Evolutionary conservation across 2,888 invertebrate species (phyloP).

Genomic region (Sclerodermus sp.): DNA sequence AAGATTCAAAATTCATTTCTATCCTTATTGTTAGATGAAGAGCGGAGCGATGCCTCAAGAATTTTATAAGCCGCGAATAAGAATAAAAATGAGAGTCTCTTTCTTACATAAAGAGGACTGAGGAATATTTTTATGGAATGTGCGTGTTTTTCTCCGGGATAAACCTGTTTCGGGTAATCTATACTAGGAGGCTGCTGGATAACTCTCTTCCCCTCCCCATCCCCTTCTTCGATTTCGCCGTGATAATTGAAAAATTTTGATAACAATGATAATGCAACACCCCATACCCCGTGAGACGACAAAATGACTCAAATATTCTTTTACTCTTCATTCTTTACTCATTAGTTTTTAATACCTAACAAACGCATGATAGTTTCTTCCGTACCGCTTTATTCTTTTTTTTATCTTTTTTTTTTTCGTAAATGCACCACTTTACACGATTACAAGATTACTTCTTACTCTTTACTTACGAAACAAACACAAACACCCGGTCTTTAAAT

Average conservation of each 20-base stretch:
- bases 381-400: background rate
- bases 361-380: constrained; percentile 15
- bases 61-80: background rate
- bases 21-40: no score
- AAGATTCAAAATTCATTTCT: no score
- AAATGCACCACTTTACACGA: constrained; percentile 15
- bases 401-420: constrained; percentile 8
- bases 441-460: constrained; percentile 23
- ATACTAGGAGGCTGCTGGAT: no score
- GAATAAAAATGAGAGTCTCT: background rate
- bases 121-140: no score
- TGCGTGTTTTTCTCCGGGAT: no score
- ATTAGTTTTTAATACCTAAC: constrained; percentile 37
- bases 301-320: no score
- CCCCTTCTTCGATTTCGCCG: no score
- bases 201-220: no score
- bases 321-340: constrained; percentile 19
- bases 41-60: constrained; percentile 4
- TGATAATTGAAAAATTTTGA: no score
- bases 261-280: no score
- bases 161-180: no score
- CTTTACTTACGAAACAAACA: constrained; percentile 47
- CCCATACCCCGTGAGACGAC: constrained; percentile 22
- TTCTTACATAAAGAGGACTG: background rate
- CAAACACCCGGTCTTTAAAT: constrained; percentile 40